These are phyloP conservation scores for Mesorhabditis belari DNA, from an alignment of 2,888 invertebrate species.

Conservation along the genomic window DNA sequence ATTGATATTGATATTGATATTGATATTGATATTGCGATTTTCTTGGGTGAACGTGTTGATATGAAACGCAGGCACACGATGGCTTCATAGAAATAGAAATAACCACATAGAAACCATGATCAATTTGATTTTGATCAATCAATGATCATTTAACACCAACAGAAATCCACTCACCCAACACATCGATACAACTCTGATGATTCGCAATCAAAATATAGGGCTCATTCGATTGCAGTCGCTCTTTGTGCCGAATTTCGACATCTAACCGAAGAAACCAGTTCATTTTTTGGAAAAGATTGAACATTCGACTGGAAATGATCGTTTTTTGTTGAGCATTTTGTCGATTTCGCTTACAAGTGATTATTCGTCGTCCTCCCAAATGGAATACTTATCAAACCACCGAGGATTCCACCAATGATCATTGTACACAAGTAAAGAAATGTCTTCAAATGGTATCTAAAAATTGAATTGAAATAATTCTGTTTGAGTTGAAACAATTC, in stretches of 20 bases:
- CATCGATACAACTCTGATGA: constrained; percentile 50
- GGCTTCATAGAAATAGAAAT: background rate
- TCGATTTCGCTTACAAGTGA: constrained; percentile 25
- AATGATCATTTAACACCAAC: too few species aligned
- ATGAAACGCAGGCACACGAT: too few species aligned
- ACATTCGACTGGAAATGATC: constrained; percentile 24
- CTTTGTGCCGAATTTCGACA: constrained; percentile 20
- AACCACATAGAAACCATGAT: background rate
- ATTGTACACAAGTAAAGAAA: constrained; percentile 18
- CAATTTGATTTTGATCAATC: background rate
- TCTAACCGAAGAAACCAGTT: constrained; percentile 13
- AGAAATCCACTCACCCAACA: constrained; percentile 22
- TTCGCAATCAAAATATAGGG: constrained; percentile 48
- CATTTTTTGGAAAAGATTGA: constrained; percentile 25
- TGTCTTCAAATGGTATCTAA: constrained; percentile 20
- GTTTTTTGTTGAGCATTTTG: background rate
- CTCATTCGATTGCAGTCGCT: constrained; percentile 17
- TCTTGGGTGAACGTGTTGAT: too few species aligned
- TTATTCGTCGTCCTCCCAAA: constrained; percentile 23
- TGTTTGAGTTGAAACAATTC: too few species aligned
- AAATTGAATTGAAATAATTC: too few species aligned
- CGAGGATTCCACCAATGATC: constrained; percentile 22
- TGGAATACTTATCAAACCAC: constrained; percentile 20
- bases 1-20: too few species aligned
- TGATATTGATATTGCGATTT: too few species aligned